Conservation (phyloP, 53 echinoderm and acorn worm genomes). For the Apostichopus leukothele region DNA sequence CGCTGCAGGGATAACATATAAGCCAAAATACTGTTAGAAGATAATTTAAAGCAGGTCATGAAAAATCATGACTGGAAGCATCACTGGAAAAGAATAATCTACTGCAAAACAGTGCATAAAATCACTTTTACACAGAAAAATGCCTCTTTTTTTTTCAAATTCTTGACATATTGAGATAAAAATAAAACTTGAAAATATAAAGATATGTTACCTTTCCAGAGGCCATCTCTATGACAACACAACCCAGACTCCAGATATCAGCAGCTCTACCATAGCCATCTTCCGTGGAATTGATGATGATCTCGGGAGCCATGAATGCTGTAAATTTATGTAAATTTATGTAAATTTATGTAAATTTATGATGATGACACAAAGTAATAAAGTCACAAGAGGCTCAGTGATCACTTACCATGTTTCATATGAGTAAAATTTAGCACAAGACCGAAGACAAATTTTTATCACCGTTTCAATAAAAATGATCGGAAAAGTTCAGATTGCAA, state of each 20-base stretch:
- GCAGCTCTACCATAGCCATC: conserved; percentile 91
- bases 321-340: neutral
- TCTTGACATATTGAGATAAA: too few relatives aligned
- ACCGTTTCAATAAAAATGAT: too few relatives aligned
- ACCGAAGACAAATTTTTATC: too few relatives aligned
- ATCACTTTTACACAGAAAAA: neutral
- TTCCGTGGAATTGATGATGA: conserved; percentile 86
- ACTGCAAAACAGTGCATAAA: neutral
- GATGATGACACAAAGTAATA: too few relatives aligned
- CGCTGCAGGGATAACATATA: conserved; percentile 45
- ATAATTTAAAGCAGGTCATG: too few relatives aligned
- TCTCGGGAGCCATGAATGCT: conserved; percentile 99
- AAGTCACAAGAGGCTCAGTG: too few relatives aligned
- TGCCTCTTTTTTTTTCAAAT: neutral
- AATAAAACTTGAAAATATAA: neutral
- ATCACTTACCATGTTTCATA: neutral
- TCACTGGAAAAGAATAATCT: too few relatives aligned
- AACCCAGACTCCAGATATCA: conserved; percentile 98
- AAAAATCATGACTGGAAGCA: too few relatives aligned
- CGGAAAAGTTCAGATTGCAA: too few relatives aligned
- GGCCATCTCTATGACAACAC: conserved; percentile 94
- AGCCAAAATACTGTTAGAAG: too few relatives aligned
- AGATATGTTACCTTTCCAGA: conserved; percentile 79
- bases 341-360: neutral
- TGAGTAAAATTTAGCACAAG: neutral